Evolutionary conservation across 1,140 invertebrate genomes (phyloP).

Genomic region (Bombus difficillimus): DNA sequence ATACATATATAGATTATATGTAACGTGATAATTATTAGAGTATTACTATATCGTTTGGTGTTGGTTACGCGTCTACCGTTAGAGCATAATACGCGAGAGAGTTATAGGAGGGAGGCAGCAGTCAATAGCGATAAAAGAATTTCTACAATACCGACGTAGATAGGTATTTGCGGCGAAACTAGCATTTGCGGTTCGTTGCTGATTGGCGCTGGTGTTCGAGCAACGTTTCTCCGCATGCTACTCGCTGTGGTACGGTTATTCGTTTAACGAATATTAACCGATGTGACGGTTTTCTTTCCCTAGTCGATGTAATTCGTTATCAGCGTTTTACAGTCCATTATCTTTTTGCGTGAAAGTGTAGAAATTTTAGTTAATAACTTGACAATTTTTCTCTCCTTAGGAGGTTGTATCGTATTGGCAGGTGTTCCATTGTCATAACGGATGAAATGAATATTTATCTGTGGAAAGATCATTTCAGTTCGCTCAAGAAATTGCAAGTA

Average conservation of each 20-base stretch:
- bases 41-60: neutral
- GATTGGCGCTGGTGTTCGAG: conserved; percentile 42
- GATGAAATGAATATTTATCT: conserved; percentile 55
- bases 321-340: neutral
- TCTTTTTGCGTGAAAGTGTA: neutral
- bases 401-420: conserved; percentile 38
- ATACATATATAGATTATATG: neutral
- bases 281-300: conserved; percentile 11
- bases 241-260: conserved; percentile 9
- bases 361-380: neutral
- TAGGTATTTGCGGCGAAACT: neutral
- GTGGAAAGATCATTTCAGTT: conserved; percentile 41
- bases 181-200: conserved; percentile 16
- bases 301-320: neutral
- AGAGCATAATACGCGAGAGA: neutral
- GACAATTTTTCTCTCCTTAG: neutral
- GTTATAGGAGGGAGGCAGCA: too few relatives aligned
- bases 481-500: neutral
- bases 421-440: conserved; percentile 53
- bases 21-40: neutral
- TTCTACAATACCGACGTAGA: conserved; percentile 13
- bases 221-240: conserved; percentile 31
- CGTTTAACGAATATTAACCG: conserved; percentile 38
- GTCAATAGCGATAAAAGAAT: neutral
- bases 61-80: neutral